Base-by-base conservation (phyloP, 2,797 vertebrate genomes). In the Pelodytes ibericus region DNA sequence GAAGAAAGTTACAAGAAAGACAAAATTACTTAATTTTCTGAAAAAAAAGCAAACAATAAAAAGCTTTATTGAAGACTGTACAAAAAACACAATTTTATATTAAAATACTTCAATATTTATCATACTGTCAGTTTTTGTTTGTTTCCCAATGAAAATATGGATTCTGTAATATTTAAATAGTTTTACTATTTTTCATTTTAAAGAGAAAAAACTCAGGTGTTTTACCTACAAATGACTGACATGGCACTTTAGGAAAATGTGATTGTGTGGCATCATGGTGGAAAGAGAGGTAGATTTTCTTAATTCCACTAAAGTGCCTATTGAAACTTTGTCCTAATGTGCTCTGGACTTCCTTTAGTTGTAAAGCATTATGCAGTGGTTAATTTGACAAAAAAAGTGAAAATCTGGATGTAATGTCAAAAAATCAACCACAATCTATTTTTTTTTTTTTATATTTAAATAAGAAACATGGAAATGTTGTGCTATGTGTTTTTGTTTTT, bases 221-320 rank as follows among this genome's bases (percentile, higher is more conserved):
- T 83, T 82, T 83, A 83, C 80, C 75, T 87, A 83, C 78, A 84
- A 86, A 88, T 86, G 85, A 84, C 75, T 82, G 83, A 87, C 68
- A 75, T 81, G 83, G 84, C 81, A 85, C 39, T 75, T 80, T 71
- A 80, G 86, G 82, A 86, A 87, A 87, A 87, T 85, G 84, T 75
- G 84, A 82, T 81, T 90, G 85, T 87, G 81, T 85, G 89, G 89
- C 89, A 91, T 91, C 84, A 81, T 0, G 26, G 90, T 91, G 90
- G 89, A 92, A 72, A 89, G 84, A 87, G 86, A 86, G 88, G 89
- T 88, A 86, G 84, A 87, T 89, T 92, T 91, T 92, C 85, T 88
- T 89, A 91, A 90, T 90, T 92, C 90, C 91, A 92, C 91, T 92
- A 83, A 92, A 91, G 90, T 92, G 90, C 90, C 90, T 92, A 86